Evolutionary conservation across 2,888 invertebrate species (phyloP).

Genomic region (Ophion obscuratus): DNA sequence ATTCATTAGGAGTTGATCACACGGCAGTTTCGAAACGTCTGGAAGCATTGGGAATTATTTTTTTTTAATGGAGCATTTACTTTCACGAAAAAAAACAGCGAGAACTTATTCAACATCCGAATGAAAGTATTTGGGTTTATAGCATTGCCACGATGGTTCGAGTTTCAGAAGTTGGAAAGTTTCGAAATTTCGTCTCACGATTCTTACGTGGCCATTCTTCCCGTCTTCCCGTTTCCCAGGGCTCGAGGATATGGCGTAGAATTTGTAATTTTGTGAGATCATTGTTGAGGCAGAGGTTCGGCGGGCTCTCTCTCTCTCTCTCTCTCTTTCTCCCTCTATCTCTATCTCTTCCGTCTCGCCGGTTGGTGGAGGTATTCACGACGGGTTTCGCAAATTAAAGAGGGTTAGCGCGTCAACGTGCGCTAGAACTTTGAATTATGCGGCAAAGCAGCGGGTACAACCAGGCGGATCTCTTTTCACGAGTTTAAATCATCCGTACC

Average conservation of each 20-base stretch:
- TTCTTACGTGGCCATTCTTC: neutral
- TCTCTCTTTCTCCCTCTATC: neutral
- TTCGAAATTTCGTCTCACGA: neutral
- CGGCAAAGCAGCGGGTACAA: conserved; percentile 12
- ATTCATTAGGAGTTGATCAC: too few species aligned
- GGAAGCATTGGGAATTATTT: too few species aligned
- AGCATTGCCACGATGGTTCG: neutral
- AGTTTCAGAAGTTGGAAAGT: neutral
- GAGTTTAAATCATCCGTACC: conserved; percentile 32
- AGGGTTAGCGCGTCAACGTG: conserved; percentile 56
- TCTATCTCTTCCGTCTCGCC: neutral
- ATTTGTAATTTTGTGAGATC: conserved; percentile 40
- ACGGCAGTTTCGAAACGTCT: too few species aligned
- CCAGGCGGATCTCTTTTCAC: neutral
- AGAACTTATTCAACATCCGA: neutral
- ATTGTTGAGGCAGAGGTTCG: conserved; percentile 26
- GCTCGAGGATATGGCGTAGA: conserved; percentile 32
- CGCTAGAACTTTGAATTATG: conserved; percentile 57
- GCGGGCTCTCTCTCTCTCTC: conserved; percentile 16
- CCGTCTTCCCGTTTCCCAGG: neutral
- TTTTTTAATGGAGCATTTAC: too few species aligned
- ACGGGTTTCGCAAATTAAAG: conserved; percentile 59
- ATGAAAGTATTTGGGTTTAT: neutral
- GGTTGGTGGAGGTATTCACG: conserved; percentile 24
- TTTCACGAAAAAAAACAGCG: too few species aligned